Evolutionary conservation across 2,113 vertebrate genomes (phyloP).

Genomic region (Litocranius walleri): DNA sequence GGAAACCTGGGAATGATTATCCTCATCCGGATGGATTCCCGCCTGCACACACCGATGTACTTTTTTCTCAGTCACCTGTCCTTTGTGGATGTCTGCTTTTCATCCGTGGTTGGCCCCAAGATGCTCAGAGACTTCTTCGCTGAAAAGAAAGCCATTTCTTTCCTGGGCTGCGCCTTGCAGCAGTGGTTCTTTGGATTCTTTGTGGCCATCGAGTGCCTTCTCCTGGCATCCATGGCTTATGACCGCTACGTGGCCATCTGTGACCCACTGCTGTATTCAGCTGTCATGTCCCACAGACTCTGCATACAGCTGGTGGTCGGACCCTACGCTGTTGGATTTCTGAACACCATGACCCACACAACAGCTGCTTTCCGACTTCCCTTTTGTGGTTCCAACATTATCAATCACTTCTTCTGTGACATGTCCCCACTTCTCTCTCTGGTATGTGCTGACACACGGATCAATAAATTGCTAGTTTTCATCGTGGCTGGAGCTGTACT

Average conservation of each 20-base stretch:
- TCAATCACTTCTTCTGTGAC: constrained; percentile 54
- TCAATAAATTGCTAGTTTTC: constrained; percentile 51
- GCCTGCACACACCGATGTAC: constrained; percentile 62
- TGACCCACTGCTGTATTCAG: background rate
- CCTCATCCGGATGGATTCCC: constrained; percentile 21
- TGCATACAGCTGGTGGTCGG: background rate
- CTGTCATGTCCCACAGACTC: background rate
- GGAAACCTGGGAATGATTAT: constrained; percentile 43
- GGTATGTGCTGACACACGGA: constrained; percentile 16
- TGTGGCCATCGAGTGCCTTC: constrained; percentile 44
- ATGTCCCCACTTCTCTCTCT: constrained; percentile 30
- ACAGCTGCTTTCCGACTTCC: constrained; percentile 23
- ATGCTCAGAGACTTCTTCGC: constrained; percentile 49
- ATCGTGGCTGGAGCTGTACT: constrained; percentile 33
- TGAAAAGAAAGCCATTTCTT: constrained; percentile 36
- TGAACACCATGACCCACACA: constrained; percentile 53
- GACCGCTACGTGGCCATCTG: constrained; percentile 47
- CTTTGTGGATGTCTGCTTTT: constrained; percentile 55
- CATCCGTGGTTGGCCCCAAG: constrained; percentile 26
- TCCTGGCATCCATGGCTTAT: constrained; percentile 44
- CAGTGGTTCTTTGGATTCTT: constrained; percentile 53
- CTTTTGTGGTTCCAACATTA: constrained; percentile 43
- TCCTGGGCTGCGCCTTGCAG: constrained; percentile 34
- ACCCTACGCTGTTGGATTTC: background rate
- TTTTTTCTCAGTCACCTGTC: constrained; percentile 65